Base-by-base conservation (phyloP, 2,888 invertebrate species). In the Didymodactylos carnosus region DNA sequence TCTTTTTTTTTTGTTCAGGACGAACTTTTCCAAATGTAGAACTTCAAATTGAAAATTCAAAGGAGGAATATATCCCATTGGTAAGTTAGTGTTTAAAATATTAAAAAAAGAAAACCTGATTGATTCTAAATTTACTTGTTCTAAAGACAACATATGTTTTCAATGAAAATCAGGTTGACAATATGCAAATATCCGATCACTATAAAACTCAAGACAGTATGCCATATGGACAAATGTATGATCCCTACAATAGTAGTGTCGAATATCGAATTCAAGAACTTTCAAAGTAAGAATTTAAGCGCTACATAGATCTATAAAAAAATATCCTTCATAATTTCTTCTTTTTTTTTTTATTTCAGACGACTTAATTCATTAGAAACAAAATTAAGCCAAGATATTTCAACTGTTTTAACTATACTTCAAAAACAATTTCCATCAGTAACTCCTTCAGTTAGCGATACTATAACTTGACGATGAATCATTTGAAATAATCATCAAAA, bases 1-100 rank as follows among this genome's bases (percentile, higher is more conserved):
- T 84, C 46, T 79, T 92, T 73, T 91, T 92, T 82, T 91, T 92
- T 83, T 88, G 89, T 35, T 89, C 92, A 0, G 89, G 90, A 77
- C 91, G 91, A 81, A 91, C 91, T 0, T 91, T 91, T 0, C 89
- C 88, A 80, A 91, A 92, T 80, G 90, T 91, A 73, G 91, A 91
- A 2, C 91, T 91, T 0, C 87, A 91, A 77, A 91, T 91, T 83
- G 87, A 90, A 78, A 88, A 89, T 80, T 91, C 90, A 35, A 39
- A 35, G 8, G 62, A 62, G 29, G 62, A 62, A 35, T n/a, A 35
- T 2, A 35, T 35, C 3, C 35, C 62, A 35, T 35, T 35, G 35
- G 62, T 62, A 8, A 35, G 53, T 35, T 2, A 35, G n/a, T n/a
- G n/a, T n/a, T n/a, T n/a, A n/a, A n/a, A n/a, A n/a, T n/a, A n/a